These are phyloP conservation scores for Corythornis madagascariensis DNA, from an alignment of 2,113 vertebrate genomes.

Conservation along the genomic window DNA sequence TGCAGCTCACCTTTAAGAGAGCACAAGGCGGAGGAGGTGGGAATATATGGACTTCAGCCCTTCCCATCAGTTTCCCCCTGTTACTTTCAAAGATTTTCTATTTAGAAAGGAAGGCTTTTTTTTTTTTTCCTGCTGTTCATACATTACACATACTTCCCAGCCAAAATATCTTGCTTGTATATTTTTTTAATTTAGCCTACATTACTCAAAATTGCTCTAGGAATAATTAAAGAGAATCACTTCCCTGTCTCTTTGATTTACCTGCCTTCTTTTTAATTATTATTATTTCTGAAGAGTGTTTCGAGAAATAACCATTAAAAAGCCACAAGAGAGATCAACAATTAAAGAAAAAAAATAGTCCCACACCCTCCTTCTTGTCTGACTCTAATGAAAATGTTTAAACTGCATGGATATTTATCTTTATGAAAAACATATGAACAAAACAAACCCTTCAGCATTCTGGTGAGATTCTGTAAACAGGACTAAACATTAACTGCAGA, in stretches of 20 bases:
- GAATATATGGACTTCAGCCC: constrained; percentile 69
- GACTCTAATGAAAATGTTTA: constrained; percentile 64
- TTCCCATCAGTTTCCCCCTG: constrained; percentile 68
- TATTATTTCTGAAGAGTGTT: not conserved
- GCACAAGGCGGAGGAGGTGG: constrained; percentile 68
- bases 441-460: constrained; percentile 56
- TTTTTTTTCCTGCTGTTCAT: constrained; percentile 65
- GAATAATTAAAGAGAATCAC: constrained; percentile 48
- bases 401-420: constrained; percentile 59
- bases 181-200: constrained; percentile 66
- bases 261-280: not conserved
- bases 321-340: not conserved
- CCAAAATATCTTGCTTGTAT: constrained; percentile 67
- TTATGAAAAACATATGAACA: constrained; percentile 68
- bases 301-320: not conserved
- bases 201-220: constrained; percentile 52
- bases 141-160: constrained; percentile 64
- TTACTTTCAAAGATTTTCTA: constrained; percentile 72
- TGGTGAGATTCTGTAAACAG: constrained; percentile 63
- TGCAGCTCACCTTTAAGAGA: constrained; percentile 71
- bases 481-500: constrained; percentile 45
- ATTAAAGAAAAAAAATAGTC: constrained; percentile 28
- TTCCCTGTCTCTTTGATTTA: not conserved
- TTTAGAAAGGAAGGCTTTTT: constrained; percentile 56
- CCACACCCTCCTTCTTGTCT: constrained; percentile 29